Percentiles rank a stretch among this genome's conserved stretches.
phyloP scores from a whole-genome alignment of 1,140 invertebrate species.

The Drosophila watanabei region DNA sequence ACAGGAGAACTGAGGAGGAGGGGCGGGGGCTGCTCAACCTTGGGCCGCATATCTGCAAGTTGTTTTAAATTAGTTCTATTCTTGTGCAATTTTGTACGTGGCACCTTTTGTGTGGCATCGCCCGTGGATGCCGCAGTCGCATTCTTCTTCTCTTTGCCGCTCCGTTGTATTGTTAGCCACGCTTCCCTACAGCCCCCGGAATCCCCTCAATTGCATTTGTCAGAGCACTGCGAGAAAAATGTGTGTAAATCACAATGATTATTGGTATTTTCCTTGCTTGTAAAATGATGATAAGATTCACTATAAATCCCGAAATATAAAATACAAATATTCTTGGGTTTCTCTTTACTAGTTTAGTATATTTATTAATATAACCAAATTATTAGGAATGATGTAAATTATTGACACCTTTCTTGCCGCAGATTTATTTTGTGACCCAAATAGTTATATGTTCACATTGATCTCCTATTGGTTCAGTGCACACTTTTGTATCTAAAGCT shows the following conservation, averaged over 20 bases:
- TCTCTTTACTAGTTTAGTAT: not conserved
- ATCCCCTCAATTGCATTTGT: slow-evolving; percentile 58
- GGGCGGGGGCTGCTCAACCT: slow-evolving; percentile 4
- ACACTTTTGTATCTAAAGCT: slow-evolving; percentile 50
- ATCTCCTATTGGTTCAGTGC: not conserved
- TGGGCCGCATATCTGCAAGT: slow-evolving; percentile 67
- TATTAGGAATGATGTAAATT: not conserved
- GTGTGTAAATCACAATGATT: not conserved
- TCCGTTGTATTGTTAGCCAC: slow-evolving; percentile 51
- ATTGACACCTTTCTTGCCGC: not conserved
- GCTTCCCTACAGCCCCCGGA: slow-evolving; percentile 25
- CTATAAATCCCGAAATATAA: too few species aligned
- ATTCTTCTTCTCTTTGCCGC: slow-evolving; percentile 27
- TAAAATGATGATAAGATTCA: too few species aligned
- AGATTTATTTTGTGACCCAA: not conserved
- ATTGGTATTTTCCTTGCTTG: not conserved
- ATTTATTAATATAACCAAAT: not conserved
- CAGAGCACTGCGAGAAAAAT: slow-evolving; percentile 1
- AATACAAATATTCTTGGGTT: not conserved
- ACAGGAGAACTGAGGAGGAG: not conserved
- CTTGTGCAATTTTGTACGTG: slow-evolving; percentile 81
- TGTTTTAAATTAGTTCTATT: slow-evolving; percentile 82
- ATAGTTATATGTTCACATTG: not conserved
- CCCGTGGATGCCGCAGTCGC: slow-evolving; percentile 33
- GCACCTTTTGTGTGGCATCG: slow-evolving; percentile 69